Conservation (phyloP, 2,113 vertebrate genomes). For the Muntiacus muntjak region DNA sequence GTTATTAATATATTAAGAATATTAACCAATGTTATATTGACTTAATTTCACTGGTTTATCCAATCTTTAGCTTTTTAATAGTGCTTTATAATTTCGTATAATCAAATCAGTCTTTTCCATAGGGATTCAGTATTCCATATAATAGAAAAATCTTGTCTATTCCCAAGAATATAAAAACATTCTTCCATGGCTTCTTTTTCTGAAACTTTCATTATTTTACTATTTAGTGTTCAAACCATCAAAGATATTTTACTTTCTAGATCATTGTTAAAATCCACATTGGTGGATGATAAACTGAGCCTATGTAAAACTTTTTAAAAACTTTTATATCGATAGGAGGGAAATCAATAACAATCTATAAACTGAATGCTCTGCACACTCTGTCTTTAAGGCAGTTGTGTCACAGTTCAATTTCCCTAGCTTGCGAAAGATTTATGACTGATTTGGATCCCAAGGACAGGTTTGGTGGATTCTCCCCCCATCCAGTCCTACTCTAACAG, state of each 20-base stretch:
- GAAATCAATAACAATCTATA: not conserved
- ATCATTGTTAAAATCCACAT: not conserved
- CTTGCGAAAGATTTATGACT: conserved; percentile 12
- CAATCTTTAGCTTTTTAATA: not conserved
- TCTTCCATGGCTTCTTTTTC: not conserved
- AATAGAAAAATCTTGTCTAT: not conserved
- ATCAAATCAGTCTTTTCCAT: not conserved
- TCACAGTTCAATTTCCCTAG: not conserved
- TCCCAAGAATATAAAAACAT: not conserved
- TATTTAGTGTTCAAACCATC: not conserved
- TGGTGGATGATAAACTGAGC: not conserved
- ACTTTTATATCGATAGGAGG: not conserved
- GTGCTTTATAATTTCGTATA: not conserved
- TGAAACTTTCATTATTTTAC: not conserved
- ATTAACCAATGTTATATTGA: not conserved
- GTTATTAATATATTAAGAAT: not conserved
- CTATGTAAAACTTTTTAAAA: not conserved
- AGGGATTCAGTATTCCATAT: not conserved
- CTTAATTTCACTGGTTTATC: not conserved
- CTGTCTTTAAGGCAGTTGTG: not conserved
- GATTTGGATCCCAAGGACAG: not conserved
- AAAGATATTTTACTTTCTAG: not conserved
- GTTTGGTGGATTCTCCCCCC: not conserved
- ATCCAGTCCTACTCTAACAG: not conserved
- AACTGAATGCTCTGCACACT: not conserved